A percentile compares a stretch with the other conserved stretches of the same genome.
These are phyloP conservation scores for Micromussa lordhowensis DNA, from an alignment of 92 coral and sea anemone species.

Conservation along the genomic window DNA sequence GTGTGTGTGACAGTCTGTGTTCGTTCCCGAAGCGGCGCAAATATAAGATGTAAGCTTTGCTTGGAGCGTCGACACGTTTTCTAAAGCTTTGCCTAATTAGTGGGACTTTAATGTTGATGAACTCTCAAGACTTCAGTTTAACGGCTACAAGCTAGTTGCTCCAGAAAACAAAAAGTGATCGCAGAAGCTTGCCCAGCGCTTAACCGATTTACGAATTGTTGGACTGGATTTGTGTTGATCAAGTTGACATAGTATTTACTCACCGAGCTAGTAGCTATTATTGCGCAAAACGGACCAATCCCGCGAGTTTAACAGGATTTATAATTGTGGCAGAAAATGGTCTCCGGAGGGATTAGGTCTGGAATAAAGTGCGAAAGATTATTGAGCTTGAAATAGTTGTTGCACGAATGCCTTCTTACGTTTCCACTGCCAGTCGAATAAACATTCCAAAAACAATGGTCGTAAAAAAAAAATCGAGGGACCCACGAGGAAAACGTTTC, in stretches of 20 bases:
- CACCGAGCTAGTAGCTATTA: not conserved
- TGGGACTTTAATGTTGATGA: slow-evolving; percentile 35
- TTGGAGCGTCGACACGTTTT: slow-evolving; percentile 44
- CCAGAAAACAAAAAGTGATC: slow-evolving; percentile 10
- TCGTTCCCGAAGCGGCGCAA: slow-evolving; percentile 3
- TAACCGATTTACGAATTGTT: slow-evolving; percentile 15
- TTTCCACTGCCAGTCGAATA: slow-evolving; percentile 32
- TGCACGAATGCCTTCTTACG: slow-evolving; percentile 39
- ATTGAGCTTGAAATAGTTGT: slow-evolving; percentile 47
- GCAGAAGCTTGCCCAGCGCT: not conserved
- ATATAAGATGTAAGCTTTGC: not conserved
- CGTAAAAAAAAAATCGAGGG: slow-evolving; percentile 8
- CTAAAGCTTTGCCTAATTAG: slow-evolving; percentile 39
- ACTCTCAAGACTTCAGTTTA: slow-evolving; percentile 28
- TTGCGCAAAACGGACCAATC: slow-evolving; percentile 31
- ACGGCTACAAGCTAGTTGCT: slow-evolving; percentile 33
- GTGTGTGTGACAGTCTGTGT: slow-evolving; percentile 19
- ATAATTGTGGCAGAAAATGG: slow-evolving; percentile 34
- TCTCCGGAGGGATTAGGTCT: slow-evolving; percentile 52
- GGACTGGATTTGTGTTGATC: slow-evolving; percentile 19
- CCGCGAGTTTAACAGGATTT: not conserved
- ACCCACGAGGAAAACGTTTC: slow-evolving; percentile 12
- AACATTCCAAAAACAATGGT: slow-evolving; percentile 37
- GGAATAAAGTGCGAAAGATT: slow-evolving; percentile 40
- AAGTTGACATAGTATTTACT: slow-evolving; percentile 29